These are phyloP conservation scores for Megastigmus dorsalis DNA, from an alignment of 2,888 invertebrate species.

Conservation along the genomic window DNA sequence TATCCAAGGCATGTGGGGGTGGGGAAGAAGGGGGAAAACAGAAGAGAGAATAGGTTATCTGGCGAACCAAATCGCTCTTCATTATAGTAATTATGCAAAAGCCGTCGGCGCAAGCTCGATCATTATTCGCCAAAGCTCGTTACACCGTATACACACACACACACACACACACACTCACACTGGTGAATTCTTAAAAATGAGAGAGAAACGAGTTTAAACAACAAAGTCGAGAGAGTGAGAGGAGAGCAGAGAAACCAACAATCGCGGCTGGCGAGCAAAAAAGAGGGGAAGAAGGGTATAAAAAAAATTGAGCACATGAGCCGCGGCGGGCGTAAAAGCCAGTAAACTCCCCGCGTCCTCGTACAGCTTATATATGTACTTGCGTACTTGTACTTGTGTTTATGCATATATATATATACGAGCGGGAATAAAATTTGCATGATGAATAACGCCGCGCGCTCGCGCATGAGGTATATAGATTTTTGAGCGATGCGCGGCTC, in stretches of 20 bases:
- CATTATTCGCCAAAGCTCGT: slow-evolving; percentile 42
- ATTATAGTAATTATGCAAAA: slow-evolving; percentile 48
- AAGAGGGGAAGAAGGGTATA: background rate
- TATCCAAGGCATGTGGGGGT: no score
- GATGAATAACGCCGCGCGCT: slow-evolving; percentile 38
- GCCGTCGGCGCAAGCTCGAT: slow-evolving; percentile 37
- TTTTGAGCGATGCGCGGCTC: slow-evolving; percentile 27
- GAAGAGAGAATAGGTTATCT: slow-evolving; percentile 1
- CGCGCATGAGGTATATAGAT: slow-evolving; percentile 9
- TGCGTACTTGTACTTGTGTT: background rate
- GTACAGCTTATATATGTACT: background rate
- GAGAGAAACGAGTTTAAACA: slow-evolving; percentile 4
- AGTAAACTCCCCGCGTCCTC: slow-evolving; percentile 15
- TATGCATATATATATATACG: no score
- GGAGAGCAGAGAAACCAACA: slow-evolving; percentile 1
- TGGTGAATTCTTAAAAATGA: slow-evolving; percentile 8
- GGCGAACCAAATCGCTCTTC: slow-evolving; percentile 16
- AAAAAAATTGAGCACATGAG: slow-evolving; percentile 22
- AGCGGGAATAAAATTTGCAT: slow-evolving; percentile 51
- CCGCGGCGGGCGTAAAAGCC: slow-evolving; percentile 17
- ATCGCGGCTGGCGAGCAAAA: background rate
- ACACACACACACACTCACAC: background rate
- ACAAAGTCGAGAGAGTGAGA: no score
- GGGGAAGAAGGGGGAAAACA: background rate
- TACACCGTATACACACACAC: no score